phyloP scores from a whole-genome alignment of 92 coral and sea anemone genomes.

The Meandrina meandrites region DNA sequence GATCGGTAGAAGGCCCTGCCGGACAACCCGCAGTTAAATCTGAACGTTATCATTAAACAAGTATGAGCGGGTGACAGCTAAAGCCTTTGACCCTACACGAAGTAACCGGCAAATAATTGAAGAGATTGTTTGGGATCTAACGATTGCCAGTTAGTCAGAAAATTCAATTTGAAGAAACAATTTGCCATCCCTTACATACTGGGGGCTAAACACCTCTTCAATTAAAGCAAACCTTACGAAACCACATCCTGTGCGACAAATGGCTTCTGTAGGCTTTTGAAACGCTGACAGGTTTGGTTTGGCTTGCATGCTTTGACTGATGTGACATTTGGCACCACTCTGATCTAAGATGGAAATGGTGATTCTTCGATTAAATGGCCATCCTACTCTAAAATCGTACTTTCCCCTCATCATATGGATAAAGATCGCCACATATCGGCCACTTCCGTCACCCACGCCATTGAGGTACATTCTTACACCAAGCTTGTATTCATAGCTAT shows the following conservation, averaged over 20 bases:
- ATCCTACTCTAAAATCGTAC: not conserved
- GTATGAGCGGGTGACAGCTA: too few species aligned
- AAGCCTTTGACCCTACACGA: too few species aligned
- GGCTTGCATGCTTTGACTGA: conserved; percentile 4
- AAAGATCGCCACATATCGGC: not conserved
- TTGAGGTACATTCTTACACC: conserved; percentile 1
- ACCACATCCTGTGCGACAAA: conserved; percentile 3
- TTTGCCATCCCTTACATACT: conserved; percentile 1
- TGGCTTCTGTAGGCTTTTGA: not conserved
- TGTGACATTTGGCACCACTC: conserved; percentile 14
- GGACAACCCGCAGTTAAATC: too few species aligned
- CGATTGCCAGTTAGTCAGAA: not conserved
- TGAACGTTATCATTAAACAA: too few species aligned
- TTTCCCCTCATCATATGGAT: conserved; percentile 5
- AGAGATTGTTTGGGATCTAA: not conserved
- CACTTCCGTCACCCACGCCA: conserved; percentile 4
- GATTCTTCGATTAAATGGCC: conserved; percentile 10
- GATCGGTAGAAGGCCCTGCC: too few species aligned
- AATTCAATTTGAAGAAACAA: conserved; percentile 11
- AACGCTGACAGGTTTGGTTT: not conserved
- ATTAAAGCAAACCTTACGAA: not conserved
- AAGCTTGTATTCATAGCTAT: not conserved
- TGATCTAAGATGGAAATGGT: conserved; percentile 10
- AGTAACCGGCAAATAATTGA: too few species aligned
- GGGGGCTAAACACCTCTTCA: not conserved